Conservation (phyloP, 2,888 invertebrate genomes). For the Andrena bucephala region DNA sequence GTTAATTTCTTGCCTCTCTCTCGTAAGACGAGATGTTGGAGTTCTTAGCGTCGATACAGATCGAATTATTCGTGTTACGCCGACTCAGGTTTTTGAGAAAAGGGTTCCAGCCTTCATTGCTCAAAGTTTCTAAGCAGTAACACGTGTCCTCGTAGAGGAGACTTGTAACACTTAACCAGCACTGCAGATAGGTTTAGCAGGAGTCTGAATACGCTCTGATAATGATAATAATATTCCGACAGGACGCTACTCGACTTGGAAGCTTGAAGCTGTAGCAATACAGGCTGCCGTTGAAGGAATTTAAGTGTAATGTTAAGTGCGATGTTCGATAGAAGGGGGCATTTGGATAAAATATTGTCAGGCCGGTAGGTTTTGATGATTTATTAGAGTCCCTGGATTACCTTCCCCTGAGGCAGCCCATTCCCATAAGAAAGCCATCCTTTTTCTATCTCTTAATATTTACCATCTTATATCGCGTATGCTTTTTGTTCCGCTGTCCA, state of each 20-base stretch:
- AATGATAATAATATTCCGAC: no score
- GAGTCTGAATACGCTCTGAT: no score
- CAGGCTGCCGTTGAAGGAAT: background rate
- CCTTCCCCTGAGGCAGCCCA: constrained; percentile 70
- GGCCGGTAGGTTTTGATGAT: constrained; percentile 67
- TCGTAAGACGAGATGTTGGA: background rate
- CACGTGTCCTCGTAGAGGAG: no score
- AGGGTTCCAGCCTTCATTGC: background rate
- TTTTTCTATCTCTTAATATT: constrained; percentile 51
- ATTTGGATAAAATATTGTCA: constrained; percentile 35
- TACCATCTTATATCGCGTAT: constrained; percentile 60
- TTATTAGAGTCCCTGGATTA: constrained; percentile 73
- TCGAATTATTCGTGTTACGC: background rate
- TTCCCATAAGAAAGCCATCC: constrained; percentile 71
- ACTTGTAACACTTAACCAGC: no score
- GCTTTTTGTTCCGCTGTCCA: constrained; percentile 67
- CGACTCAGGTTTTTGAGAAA: background rate
- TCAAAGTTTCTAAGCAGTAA: no score
- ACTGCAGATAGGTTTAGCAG: no score
- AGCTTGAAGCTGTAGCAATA: no score
- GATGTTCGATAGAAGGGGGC: background rate
- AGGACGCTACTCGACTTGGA: no score
- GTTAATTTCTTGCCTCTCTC: background rate
- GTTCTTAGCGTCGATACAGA: background rate
- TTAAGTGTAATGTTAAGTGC: background rate